Conservation (phyloP, 2,888 invertebrate species). For the Escarpia spicata region DNA sequence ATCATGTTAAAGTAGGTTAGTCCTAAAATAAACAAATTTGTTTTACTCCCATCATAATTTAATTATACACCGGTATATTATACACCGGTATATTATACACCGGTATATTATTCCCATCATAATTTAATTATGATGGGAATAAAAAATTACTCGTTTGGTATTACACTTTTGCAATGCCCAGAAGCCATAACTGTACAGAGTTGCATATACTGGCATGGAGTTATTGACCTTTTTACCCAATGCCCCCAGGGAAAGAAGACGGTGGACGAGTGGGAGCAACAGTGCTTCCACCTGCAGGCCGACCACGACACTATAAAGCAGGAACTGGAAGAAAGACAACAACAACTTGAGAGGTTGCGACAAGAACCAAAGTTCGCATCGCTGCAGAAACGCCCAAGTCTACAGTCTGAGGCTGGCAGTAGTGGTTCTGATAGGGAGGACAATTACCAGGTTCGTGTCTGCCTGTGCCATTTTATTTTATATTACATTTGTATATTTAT, state of each 20-base stretch:
- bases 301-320: conserved; percentile 22
- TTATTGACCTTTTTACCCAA: not conserved
- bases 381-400: not conserved
- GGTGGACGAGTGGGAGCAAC: conserved; percentile 22
- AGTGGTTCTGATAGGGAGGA: not conserved
- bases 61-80: no score
- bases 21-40: no score
- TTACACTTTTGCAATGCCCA: not conserved
- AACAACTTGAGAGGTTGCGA: not conserved
- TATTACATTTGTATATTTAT: not conserved
- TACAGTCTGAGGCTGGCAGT: not conserved
- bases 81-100: no score
- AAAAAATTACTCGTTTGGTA: not conserved
- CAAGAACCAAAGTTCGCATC: not conserved
- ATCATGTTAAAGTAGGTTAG: not conserved
- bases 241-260: conserved; percentile 6
- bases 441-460: not conserved
- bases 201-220: not conserved
- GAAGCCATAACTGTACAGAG: not conserved
- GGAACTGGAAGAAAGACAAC: not conserved
- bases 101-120: no score
- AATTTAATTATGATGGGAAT: not conserved
- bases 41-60: no score
- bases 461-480: not conserved
- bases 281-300: conserved; percentile 23